phyloP scores from a whole-genome alignment of 2,113 vertebrate species.

The Vulpes vulpes region DNA sequence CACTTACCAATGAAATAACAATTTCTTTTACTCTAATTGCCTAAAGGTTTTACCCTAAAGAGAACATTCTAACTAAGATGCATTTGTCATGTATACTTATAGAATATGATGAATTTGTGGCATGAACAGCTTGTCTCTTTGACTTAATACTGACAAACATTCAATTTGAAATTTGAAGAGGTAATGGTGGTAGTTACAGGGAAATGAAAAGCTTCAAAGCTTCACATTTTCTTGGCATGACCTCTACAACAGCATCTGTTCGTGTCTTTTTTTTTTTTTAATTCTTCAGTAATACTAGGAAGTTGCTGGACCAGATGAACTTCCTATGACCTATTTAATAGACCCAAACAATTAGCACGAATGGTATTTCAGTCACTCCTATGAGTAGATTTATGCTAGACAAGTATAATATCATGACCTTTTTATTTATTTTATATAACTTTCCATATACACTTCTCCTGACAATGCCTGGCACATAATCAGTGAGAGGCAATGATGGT shows the following conservation, averaged over 20 bases:
- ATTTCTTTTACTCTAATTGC: slow-evolving; percentile 30
- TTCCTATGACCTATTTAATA: slow-evolving; percentile 74
- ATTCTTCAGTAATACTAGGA: slow-evolving; percentile 78
- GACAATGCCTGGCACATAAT: slow-evolving; percentile 5
- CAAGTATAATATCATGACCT: slow-evolving; percentile 7
- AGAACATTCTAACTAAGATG: not conserved
- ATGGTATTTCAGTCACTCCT: slow-evolving; percentile 68
- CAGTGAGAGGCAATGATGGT: not conserved
- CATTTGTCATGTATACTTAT: not conserved
- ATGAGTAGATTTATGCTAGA: slow-evolving; percentile 8
- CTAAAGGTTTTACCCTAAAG: slow-evolving; percentile 6
- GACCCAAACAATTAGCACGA: slow-evolving; percentile 70
- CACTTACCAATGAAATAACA: not conserved
- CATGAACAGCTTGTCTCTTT: slow-evolving; percentile 65
- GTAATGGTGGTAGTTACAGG: slow-evolving; percentile 59
- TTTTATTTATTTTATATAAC: slow-evolving; percentile 68
- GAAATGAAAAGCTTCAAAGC: slow-evolving; percentile 69
- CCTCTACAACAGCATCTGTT: slow-evolving; percentile 66
- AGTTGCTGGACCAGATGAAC: slow-evolving; percentile 76
- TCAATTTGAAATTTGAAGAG: slow-evolving; percentile 74
- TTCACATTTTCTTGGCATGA: slow-evolving; percentile 69
- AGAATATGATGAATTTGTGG: slow-evolving; percentile 51
- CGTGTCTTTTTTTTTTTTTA: slow-evolving; percentile 25
- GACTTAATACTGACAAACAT: slow-evolving; percentile 70
- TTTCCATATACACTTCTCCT: slow-evolving; percentile 25